phyloP scores from a whole-genome alignment of 2,888 invertebrate genomes.

The Chloroclysta siterata region DNA sequence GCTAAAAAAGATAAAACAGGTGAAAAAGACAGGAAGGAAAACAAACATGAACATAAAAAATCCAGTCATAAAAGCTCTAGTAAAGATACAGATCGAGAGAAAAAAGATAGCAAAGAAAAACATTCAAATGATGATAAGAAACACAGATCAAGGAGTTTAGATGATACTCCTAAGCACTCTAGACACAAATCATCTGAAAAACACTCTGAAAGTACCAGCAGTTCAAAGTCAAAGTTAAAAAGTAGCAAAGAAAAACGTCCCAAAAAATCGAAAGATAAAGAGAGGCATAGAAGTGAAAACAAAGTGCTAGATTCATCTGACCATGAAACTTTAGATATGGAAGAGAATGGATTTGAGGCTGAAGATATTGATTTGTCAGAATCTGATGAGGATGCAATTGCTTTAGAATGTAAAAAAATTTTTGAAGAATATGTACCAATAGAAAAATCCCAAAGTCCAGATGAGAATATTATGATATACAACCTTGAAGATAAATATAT shows the following conservation, averaged over 20 bases:
- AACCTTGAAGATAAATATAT: conserved; percentile 71
- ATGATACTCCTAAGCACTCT: conserved; percentile 44
- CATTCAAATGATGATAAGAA: conserved; percentile 55
- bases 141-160: conserved; percentile 40
- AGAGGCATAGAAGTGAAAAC: conserved; percentile 26
- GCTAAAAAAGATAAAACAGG: conserved; percentile 56
- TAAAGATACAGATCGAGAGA: conserved; percentile 60
- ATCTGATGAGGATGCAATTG: conserved; percentile 88
- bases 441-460: conserved; percentile 58
- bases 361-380: conserved; percentile 75
- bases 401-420: conserved; percentile 93
- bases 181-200: conserved; percentile 53
- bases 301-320: conserved; percentile 52
- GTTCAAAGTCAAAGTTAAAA: conserved; percentile 51
- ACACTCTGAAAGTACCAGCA: conserved; percentile 54
- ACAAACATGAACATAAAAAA: conserved; percentile 57
- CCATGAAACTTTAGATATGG: conserved; percentile 50
- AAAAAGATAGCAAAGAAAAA: conserved; percentile 60
- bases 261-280: conserved; percentile 54
- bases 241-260: conserved; percentile 49
- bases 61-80: conserved; percentile 67
- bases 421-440: conserved; percentile 91
- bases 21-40: conserved; percentile 55
- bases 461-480: conserved; percentile 52
- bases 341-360: conserved; percentile 50